Conservation (phyloP, 2,888 invertebrate genomes). For the Macaria liturata region DNA sequence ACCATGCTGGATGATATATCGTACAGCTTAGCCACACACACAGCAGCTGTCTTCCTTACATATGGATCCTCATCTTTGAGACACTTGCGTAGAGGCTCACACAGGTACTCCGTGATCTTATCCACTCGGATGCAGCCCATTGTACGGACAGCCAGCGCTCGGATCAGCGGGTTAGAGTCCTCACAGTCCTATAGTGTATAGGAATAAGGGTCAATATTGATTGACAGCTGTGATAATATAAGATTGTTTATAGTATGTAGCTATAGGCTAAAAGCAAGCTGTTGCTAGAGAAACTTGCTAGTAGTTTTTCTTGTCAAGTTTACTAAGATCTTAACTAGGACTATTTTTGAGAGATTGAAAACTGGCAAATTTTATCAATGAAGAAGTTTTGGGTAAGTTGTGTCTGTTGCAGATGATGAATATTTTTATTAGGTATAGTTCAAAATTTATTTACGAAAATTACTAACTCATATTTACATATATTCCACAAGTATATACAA, state of each 20-base stretch:
- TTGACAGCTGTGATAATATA: neutral
- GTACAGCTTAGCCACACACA: constrained; percentile 99
- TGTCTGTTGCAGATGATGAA: no score
- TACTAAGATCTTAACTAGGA: no score
- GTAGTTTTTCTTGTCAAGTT: neutral
- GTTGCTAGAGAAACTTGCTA: constrained; percentile 10
- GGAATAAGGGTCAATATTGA: constrained; percentile 1
- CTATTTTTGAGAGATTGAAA: no score
- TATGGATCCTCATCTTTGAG: constrained; percentile 98
- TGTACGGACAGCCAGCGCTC: constrained; percentile 98
- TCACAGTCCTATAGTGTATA: constrained; percentile 93
- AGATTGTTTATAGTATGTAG: constrained; percentile 50
- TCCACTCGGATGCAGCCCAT: constrained; percentile 99
- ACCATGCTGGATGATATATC: constrained; percentile 94
- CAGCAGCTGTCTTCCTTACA: constrained; percentile 99
- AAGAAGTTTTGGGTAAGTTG: no score
- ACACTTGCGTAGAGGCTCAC: constrained; percentile 98
- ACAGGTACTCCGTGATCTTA: constrained; percentile 99
- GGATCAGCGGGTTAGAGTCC: constrained; percentile 99
- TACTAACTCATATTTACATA: no score
- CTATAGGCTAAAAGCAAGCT: constrained; percentile 41
- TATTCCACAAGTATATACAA: no score
- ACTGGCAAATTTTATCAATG: no score
- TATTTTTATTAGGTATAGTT: no score
- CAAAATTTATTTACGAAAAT: no score